Evolutionary conservation across 1,140 invertebrate species (phyloP).

Genomic region (Philaenus spumarius): DNA sequence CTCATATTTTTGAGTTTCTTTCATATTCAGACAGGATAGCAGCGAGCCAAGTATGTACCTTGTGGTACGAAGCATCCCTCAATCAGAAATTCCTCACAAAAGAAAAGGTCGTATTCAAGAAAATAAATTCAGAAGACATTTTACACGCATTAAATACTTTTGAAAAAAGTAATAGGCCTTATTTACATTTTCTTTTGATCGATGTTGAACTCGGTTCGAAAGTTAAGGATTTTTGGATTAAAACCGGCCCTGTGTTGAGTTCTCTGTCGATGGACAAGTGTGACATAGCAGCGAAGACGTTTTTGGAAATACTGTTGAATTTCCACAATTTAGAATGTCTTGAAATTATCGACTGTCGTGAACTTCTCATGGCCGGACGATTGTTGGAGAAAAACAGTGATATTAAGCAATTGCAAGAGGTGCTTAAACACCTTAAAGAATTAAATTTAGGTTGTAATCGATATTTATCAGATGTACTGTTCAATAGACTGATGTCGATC

Average conservation of each 20-base stretch:
- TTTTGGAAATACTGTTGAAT: conserved; percentile 48
- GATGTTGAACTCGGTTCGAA: conserved; percentile 48
- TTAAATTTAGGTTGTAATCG: conserved; percentile 57
- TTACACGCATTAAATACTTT: conserved; percentile 43
- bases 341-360: conserved; percentile 54
- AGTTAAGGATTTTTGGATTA: conserved; percentile 43
- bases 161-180: conserved; percentile 41
- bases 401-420: conserved; percentile 41
- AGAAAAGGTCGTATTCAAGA: conserved; percentile 46
- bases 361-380: conserved; percentile 62
- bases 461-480: conserved; percentile 61
- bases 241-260: conserved; percentile 39
- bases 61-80: conserved; percentile 52
- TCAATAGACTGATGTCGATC: conserved; percentile 55
- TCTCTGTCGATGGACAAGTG: conserved; percentile 47
- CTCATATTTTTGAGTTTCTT: conserved; percentile 54
- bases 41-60: conserved; percentile 49
- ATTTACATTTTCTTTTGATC: conserved; percentile 49
- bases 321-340: conserved; percentile 50
- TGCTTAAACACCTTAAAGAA: conserved; percentile 48
- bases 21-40: conserved; percentile 49
- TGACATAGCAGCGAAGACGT: conserved; percentile 53
- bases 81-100: conserved; percentile 47
- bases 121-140: conserved; percentile 44
- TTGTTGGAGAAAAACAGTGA: conserved; percentile 52